Conservation (phyloP, 2,888 invertebrate species). For the Dermolepida albohirtum region DNA sequence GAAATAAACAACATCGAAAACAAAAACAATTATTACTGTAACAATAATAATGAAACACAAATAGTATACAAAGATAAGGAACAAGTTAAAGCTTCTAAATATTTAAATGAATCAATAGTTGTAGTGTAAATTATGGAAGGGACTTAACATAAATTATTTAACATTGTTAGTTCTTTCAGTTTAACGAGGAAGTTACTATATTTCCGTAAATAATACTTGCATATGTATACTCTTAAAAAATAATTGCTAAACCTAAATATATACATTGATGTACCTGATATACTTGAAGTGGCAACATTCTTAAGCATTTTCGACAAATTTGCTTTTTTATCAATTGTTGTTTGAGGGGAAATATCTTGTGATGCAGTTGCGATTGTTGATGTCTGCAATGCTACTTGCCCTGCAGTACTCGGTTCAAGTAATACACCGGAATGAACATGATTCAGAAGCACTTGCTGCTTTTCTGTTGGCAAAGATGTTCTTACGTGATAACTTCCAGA, state of each 20-base stretch:
- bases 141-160: no score
- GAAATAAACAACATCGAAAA: no score
- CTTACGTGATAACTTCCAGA: slow-evolving; percentile 74
- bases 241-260: not conserved
- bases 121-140: no score
- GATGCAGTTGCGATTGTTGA: slow-evolving; percentile 44
- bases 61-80: no score
- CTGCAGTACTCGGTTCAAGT: slow-evolving; percentile 63
- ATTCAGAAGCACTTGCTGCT: slow-evolving; percentile 62
- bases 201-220: no score
- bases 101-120: no score
- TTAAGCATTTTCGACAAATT: slow-evolving; percentile 68
- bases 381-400: slow-evolving; percentile 54
- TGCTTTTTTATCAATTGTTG: slow-evolving; percentile 57
- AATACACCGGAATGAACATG: slow-evolving; percentile 63
- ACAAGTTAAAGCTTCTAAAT: no score
- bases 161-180: no score
- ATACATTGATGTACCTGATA: slow-evolving; percentile 67
- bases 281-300: slow-evolving; percentile 70
- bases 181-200: no score
- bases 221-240: no score
- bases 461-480: slow-evolving; percentile 67
- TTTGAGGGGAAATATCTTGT: slow-evolving; percentile 46
- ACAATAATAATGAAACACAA: no score
- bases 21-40: no score